Evolutionary conservation across 2,797 vertebrate species (phyloP).

Genomic region (Spinibarbus caldwelli): DNA sequence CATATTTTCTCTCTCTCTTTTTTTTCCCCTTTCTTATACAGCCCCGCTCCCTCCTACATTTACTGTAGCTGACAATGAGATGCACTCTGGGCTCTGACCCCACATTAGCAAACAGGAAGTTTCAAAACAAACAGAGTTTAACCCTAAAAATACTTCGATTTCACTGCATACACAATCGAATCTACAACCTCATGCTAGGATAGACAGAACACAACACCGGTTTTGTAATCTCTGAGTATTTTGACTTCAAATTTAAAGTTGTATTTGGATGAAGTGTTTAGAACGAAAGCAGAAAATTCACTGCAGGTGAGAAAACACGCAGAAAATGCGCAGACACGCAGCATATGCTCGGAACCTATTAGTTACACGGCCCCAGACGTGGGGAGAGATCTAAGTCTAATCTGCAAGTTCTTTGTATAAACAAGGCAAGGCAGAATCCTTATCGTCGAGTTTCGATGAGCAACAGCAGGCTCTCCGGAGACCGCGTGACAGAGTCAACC

Average conservation of each 20-base stretch:
- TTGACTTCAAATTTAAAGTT: neutral
- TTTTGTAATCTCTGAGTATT: neutral
- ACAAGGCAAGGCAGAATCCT: conserved; percentile 33
- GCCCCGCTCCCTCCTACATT: conserved; percentile 78
- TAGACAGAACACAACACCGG: neutral
- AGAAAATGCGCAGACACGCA: conserved; percentile 12
- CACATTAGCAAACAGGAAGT: conserved; percentile 49
- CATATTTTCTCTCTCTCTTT: conserved; percentile 70
- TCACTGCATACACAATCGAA: neutral
- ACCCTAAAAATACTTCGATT: conserved; percentile 14
- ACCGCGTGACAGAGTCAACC: conserved; percentile 48
- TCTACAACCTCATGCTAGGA: neutral
- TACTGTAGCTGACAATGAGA: conserved; percentile 61
- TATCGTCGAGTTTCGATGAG: conserved; percentile 44
- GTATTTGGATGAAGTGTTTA: conserved; percentile 10
- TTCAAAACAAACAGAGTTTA: conserved; percentile 30
- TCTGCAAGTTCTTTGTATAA: conserved; percentile 50
- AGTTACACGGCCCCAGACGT: conserved; percentile 30
- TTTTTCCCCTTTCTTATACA: conserved; percentile 61
- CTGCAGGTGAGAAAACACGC: conserved; percentile 18
- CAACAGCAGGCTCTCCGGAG: conserved; percentile 33
- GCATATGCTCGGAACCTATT: conserved; percentile 25
- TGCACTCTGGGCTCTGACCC: conserved; percentile 41
- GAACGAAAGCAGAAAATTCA: neutral
- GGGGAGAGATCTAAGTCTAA: conserved; percentile 43